These are phyloP conservation scores for Alviniconcha marisindica DNA, from an alignment of 1,140 invertebrate species.

Conservation along the genomic window DNA sequence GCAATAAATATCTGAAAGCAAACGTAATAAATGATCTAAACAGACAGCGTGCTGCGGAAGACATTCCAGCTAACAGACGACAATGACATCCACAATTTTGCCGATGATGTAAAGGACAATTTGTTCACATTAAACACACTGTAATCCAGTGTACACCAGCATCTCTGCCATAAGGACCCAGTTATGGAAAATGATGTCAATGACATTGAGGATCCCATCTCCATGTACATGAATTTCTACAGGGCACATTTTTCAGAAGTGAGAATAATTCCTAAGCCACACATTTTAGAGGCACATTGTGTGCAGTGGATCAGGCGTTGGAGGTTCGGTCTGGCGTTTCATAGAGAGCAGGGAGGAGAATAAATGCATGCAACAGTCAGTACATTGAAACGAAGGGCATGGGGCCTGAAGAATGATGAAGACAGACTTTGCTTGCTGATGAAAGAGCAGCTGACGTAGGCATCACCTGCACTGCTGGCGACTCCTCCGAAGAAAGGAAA, in stretches of 20 bases:
- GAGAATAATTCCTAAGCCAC: background rate
- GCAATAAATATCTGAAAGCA: constrained; percentile 1
- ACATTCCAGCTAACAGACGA: background rate
- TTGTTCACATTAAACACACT: background rate
- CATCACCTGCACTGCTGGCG: background rate
- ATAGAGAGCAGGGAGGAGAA: constrained; percentile 4
- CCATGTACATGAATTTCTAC: background rate
- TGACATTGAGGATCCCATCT: background rate
- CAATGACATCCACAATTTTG: background rate
- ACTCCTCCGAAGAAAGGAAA: too few species aligned
- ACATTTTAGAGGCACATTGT: background rate
- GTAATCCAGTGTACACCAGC: background rate
- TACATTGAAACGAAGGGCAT: background rate
- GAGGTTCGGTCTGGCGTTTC: background rate
- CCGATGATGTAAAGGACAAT: background rate
- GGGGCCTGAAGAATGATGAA: background rate
- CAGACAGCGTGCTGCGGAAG: background rate
- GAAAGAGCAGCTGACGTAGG: background rate
- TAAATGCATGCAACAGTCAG: background rate
- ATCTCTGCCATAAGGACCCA: background rate
- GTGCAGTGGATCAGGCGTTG: background rate
- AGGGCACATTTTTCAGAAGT: background rate
- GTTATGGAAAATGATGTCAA: background rate
- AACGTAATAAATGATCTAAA: background rate
- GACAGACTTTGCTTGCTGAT: background rate